Base-by-base conservation (phyloP, 2,888 invertebrate genomes). In the Drosophila anceps region DNA sequence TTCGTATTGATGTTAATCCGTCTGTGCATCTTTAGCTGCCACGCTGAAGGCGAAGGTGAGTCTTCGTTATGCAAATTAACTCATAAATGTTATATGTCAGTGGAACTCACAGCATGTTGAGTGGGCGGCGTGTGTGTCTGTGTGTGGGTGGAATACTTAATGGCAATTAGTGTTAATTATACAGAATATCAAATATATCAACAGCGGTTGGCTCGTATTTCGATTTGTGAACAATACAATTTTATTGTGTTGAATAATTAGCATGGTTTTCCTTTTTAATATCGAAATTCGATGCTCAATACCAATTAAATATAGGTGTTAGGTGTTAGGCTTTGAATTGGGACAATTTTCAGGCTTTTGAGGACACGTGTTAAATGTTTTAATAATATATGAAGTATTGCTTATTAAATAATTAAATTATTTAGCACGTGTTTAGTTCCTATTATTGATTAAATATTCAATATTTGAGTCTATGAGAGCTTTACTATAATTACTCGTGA, bases 1-100 rank as follows among this genome's bases (percentile, higher is more conserved):
- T 29, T 55, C 31, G 58, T 69, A 78, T 69, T 70, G 62, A 72
- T 81, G 79, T 39, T 84, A 81, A 84, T 82, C 89, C 79, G 87
- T 79, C 87, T 84, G 76, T 71, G 87, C 63, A 79, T 82, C 76
- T 70, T 55, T 15, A 51, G 63, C 29, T 69, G 73, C 54, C 62
- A 57, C 44, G 58, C 39, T 67, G 78, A 79, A 79, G 78, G 78
- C 79, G 76, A 84, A 71, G 82, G 82, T 76, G 67, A 74, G 80
- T 77, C 69, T 72, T 75, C 62, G 46, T 66, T 83, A 84, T 84
- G 84, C 88, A 83, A 85, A 84, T 82, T 57, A 48, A 50, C 60
- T 44, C 37, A 65, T 55, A 79, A 79, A 79, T 79, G 79, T 55
- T 79, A 79, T n/a, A 73, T 67, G 80, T 79, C 87, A 84, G 80